Evolutionary conservation across 1,140 invertebrate genomes (phyloP), one percentile per base, ranked within the genome.

Genomic region (Orius insidiosus): DNA sequence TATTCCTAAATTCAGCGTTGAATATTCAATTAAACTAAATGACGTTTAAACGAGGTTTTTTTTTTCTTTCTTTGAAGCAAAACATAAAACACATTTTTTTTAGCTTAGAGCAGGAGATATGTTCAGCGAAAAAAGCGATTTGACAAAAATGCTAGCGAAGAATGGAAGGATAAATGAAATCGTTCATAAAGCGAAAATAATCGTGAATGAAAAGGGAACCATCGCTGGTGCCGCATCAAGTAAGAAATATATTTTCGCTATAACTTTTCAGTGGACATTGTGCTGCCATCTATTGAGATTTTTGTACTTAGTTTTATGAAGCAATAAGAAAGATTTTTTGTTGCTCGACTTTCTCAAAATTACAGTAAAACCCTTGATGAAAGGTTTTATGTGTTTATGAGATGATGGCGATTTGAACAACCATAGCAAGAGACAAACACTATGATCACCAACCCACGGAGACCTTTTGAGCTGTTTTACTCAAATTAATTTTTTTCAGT

Each of bases 171-270:
- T 90, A 0, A 76, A 76, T 0, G 71, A 78, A 46, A 68, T 88
- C n/a, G 48, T 87, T 30, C 87, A 90, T 57, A 80, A 85, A 54
- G 69, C 78, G 34, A 84, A 80, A 45, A 79, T 92, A 31, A 77
- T 82, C 57, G 74, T 89, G 1, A 81, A 85, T 55, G 87, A 92
- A 62, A 65, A 83, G 52, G 86, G 86, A 35, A 86, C 74, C 16
- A 68, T 71, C 5, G 82, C 78, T 5, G 82, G 71, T 54, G 76
- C 79, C 0, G 77, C 78, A 9, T 86, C 85, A 48, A 78, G 79
- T 80, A 56, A 54, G 37, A 56, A 66, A 8, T 6, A 19, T 43
- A 7, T 33, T 33, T 33, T 33, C 32, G n/a, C n/a, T n/a, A n/a
- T n/a, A n/a, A n/a, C n/a, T n/a, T n/a, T n/a, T n/a, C n/a, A n/a